These are phyloP conservation scores for Spodoptera littoralis DNA, from an alignment of 2,888 invertebrate genomes.

Conservation along the genomic window DNA sequence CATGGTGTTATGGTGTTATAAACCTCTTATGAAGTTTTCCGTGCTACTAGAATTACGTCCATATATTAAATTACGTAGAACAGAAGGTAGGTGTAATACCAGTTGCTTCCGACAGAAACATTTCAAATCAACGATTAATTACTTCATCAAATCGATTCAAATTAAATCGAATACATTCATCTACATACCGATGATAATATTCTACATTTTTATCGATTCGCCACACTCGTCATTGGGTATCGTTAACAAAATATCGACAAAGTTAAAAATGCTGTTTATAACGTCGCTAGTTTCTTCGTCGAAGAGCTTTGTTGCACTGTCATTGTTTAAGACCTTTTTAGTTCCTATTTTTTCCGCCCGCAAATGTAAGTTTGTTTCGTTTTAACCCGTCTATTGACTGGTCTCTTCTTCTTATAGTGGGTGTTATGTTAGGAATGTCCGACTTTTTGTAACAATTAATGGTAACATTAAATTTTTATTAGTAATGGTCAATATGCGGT, in stretches of 20 bases:
- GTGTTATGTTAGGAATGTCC: constrained; percentile 52
- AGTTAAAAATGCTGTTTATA: too few species aligned
- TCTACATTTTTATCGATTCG: constrained; percentile 36
- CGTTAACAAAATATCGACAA: constrained; percentile 38
- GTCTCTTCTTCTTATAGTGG: constrained; percentile 19
- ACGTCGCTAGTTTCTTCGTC: too few species aligned
- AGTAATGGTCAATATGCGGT: constrained; percentile 13
- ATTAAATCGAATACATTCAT: constrained; percentile 10
- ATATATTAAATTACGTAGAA: not conserved
- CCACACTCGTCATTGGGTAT: constrained; percentile 42
- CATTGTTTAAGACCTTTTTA: too few species aligned
- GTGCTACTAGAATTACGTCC: too few species aligned
- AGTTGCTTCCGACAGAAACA: constrained; percentile 11
- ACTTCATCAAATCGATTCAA: constrained; percentile 26
- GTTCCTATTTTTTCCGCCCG: too few species aligned
- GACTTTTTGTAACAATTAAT: constrained; percentile 50
- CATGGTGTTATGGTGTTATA: too few species aligned
- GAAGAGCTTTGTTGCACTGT: too few species aligned
- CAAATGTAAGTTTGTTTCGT: too few species aligned
- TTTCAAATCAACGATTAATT: constrained; percentile 11
- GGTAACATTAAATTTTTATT: constrained; percentile 39
- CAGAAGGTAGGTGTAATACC: constrained; percentile 29
- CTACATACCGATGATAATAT: constrained; percentile 27
- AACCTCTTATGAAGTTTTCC: too few species aligned
- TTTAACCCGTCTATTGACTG: too few species aligned